Conservation (phyloP, 2,797 vertebrate species). For the Phalloptychus januarius region DNA sequence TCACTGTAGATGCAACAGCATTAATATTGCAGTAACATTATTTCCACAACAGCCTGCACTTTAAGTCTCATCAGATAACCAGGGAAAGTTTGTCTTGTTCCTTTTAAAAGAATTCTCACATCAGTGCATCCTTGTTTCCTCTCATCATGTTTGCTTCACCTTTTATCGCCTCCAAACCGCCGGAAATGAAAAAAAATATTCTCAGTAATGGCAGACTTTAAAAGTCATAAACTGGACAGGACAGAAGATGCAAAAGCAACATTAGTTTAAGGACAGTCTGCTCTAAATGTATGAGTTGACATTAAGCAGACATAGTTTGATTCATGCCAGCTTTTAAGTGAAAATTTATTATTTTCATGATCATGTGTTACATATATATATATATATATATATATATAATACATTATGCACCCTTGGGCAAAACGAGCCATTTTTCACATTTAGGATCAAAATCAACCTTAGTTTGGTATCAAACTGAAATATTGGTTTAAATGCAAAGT, state of each 20-base stretch:
- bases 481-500: no score
- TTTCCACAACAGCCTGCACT: constrained; percentile 16
- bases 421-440: no score
- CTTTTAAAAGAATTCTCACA: constrained; percentile 15
- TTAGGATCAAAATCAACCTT: no score
- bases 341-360: background rate
- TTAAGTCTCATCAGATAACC: constrained; percentile 7
- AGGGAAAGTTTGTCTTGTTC: constrained; percentile 18
- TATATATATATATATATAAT: no score
- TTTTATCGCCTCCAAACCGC: constrained; percentile 15
- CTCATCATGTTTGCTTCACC: constrained; percentile 5
- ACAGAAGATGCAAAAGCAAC: constrained; percentile 4
- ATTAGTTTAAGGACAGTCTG: background rate
- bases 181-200: constrained; percentile 26
- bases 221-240: constrained; percentile 7
- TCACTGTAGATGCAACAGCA: constrained; percentile 24
- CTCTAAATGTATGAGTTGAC: background rate
- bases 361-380: background rate
- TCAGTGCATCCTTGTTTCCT: constrained; percentile 12
- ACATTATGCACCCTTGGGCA: no score
- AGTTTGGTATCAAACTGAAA: no score
- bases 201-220: constrained; percentile 3
- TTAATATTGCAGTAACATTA: constrained; percentile 33
- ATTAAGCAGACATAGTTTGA: background rate
- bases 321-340: background rate